Percentiles rank a stretch among this genome's conserved stretches.
These are phyloP conservation scores for Apodemia zela DNA, from an alignment of 2,888 invertebrate genomes.

Conservation along the genomic window DNA sequence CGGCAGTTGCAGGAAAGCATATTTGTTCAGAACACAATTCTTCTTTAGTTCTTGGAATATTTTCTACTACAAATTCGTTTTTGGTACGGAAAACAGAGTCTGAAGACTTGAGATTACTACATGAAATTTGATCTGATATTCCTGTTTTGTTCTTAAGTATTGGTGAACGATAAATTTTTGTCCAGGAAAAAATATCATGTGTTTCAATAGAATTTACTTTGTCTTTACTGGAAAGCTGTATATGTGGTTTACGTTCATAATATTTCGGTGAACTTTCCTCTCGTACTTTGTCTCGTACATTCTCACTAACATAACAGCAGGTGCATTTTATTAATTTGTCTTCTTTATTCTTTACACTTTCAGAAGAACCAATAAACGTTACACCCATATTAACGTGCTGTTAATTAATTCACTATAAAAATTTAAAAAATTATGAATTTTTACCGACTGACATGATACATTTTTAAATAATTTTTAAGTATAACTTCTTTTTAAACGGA, in stretches of 20 bases:
- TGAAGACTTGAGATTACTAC: neutral
- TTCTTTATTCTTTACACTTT: neutral
- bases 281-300: neutral
- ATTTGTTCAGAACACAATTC: neutral
- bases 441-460: too few species aligned
- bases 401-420: too few species aligned
- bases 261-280: neutral
- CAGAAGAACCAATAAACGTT: neutral
- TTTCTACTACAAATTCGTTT: neutral
- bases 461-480: too few species aligned
- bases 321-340: neutral
- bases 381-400: neutral
- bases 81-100: too few species aligned
- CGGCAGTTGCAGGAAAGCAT: neutral
- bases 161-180: constrained; percentile 9
- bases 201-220: neutral
- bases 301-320: neutral
- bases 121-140: neutral
- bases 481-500: too few species aligned
- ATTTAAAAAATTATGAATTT: too few species aligned
- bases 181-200: neutral
- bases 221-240: neutral
- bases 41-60: neutral
- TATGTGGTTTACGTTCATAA: neutral
- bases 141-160: neutral